Conservation (phyloP, 2,888 invertebrate genomes). For the Epirrhoe alternata region DNA sequence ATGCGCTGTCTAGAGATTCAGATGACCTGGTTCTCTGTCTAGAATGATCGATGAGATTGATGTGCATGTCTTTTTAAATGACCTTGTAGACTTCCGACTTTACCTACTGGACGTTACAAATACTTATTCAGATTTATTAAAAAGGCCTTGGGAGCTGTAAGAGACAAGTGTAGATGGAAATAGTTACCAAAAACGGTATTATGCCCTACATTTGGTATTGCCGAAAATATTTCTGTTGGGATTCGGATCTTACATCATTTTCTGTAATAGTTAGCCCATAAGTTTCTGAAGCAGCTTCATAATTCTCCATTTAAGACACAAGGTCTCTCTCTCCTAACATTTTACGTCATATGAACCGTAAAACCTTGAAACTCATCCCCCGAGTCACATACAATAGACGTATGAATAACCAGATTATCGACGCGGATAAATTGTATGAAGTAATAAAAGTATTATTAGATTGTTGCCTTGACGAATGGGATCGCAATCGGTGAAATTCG, state of each 20-base stretch:
- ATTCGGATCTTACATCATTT: neutral
- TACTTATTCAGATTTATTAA: too few relatives aligned
- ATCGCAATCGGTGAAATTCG: constrained; percentile 28
- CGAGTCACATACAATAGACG: constrained; percentile 33
- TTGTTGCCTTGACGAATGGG: constrained; percentile 36
- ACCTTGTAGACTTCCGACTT: neutral
- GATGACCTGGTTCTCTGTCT: constrained; percentile 4
- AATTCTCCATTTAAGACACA: neutral
- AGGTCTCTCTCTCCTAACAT: constrained; percentile 3
- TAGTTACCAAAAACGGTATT: neutral
- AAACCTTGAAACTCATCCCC: constrained; percentile 19
- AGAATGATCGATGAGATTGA: neutral
- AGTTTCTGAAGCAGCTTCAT: neutral
- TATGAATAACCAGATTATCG: constrained; percentile 39
- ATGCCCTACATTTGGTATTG: neutral
- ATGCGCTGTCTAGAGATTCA: constrained; percentile 16
- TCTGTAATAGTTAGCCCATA: neutral
- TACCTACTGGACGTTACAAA: too few relatives aligned
- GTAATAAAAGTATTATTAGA: constrained; percentile 40
- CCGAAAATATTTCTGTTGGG: neutral
- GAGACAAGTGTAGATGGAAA: too few relatives aligned
- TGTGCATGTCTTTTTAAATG: neutral
- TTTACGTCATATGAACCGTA: constrained; percentile 1
- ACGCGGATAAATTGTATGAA: constrained; percentile 34
- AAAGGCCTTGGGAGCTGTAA: too few relatives aligned